Percentiles rank a stretch among this genome's conserved stretches.
These are phyloP conservation scores for Gasterosteus nipponicus DNA, from an alignment of 2,113 vertebrate genomes.

Conservation along the genomic window DNA sequence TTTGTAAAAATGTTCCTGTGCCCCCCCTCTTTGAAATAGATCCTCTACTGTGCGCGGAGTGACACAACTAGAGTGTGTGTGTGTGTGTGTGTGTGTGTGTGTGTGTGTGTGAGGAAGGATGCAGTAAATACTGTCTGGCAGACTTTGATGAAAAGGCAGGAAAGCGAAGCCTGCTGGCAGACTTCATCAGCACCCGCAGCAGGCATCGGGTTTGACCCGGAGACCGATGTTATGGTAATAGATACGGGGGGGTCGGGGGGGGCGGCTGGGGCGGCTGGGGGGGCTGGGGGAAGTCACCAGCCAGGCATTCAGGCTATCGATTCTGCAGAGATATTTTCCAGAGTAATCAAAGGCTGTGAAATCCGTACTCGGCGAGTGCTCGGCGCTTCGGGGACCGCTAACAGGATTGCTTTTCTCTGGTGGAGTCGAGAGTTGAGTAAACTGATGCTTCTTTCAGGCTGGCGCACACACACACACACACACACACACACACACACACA, in stretches of 20 bases:
- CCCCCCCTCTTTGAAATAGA: neutral
- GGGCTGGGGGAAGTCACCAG: conserved; percentile 34
- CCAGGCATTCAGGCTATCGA: conserved; percentile 70
- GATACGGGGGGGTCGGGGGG: conserved; percentile 49
- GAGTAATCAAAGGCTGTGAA: conserved; percentile 79
- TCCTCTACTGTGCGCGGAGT: neutral
- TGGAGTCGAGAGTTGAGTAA: conserved; percentile 67
- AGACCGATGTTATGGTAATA: conserved; percentile 73
- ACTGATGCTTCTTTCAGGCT: conserved; percentile 52
- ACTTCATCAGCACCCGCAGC: conserved; percentile 58
- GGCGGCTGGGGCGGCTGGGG: too few species aligned
- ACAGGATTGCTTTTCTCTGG: conserved; percentile 72
- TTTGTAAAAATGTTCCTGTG: conserved; percentile 14
- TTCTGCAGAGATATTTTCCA: conserved; percentile 76
- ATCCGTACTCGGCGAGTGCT: conserved; percentile 64
- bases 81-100: conserved; percentile 4
- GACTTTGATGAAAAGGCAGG: conserved; percentile 62
- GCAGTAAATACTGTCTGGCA: conserved; percentile 31
- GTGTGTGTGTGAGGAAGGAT: neutral
- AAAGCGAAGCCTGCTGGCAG: conserved; percentile 58
- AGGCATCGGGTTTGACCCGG: conserved; percentile 64
- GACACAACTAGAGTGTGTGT: conserved; percentile 25
- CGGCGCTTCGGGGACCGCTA: conserved; percentile 69
- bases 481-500: conserved; percentile 46
- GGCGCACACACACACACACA: conserved; percentile 41